Conservation (phyloP, 2,797 vertebrate genomes). For the Peromyscus melanophrys region DNA sequence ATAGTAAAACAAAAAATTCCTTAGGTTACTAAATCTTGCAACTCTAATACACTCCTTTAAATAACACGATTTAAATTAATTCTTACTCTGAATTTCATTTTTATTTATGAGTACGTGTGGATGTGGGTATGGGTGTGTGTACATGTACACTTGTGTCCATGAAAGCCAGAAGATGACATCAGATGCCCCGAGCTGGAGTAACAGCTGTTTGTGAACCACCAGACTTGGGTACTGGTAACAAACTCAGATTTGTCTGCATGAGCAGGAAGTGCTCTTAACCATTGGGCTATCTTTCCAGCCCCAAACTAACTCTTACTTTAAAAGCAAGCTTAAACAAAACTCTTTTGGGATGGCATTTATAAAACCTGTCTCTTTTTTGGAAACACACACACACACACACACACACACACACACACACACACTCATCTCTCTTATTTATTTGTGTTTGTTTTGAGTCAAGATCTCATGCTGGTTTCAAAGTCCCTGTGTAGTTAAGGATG, state of each 20-base stretch:
- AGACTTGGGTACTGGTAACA: background rate
- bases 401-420: background rate
- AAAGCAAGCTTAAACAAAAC: background rate
- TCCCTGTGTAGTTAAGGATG: background rate
- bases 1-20: constrained; percentile 24
- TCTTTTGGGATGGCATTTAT: background rate
- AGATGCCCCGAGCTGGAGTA: background rate
- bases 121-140: background rate
- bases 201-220: background rate
- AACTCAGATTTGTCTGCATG: background rate
- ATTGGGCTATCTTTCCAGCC: background rate
- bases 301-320: background rate
- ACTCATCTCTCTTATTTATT: no score
- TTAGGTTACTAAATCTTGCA: background rate
- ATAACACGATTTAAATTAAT: constrained; percentile 51
- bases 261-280: background rate
- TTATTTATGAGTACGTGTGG: background rate
- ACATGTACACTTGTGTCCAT: background rate
- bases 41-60: constrained; percentile 10
- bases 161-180: background rate
- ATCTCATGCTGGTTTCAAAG: background rate
- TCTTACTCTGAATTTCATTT: background rate
- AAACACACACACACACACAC: background rate
- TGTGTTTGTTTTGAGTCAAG: background rate
- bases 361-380: background rate